Conservation (phyloP, 2,888 invertebrate genomes). For the Rhyacophila evoluta region DNA sequence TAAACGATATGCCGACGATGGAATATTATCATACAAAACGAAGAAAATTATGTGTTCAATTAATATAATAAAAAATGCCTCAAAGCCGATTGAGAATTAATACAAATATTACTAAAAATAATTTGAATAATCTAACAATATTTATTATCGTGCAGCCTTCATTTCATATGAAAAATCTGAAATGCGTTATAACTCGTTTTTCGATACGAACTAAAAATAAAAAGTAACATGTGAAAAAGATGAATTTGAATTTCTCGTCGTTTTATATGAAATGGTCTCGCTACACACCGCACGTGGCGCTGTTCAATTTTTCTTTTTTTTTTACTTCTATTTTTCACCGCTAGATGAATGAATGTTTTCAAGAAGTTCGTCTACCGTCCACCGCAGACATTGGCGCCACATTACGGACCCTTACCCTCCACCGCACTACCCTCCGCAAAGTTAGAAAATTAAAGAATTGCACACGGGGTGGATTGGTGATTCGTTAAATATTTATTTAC, state of each 20-base stretch:
- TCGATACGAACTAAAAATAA: neutral
- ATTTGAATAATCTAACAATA: no score
- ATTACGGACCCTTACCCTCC: conserved; percentile 30
- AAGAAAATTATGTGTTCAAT: no score
- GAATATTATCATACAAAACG: no score
- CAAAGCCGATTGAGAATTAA: no score
- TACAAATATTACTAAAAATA: no score
- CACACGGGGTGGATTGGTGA: conserved; percentile 48
- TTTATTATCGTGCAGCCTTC: no score
- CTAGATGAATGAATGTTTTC: conserved; percentile 34
- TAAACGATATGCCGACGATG: no score
- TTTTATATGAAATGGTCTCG: conserved; percentile 28
- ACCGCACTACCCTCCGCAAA: conserved; percentile 29
- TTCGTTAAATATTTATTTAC: neutral
- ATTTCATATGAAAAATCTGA: no score
- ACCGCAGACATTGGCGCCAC: conserved; percentile 40
- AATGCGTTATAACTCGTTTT: neutral
- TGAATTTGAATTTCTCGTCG: neutral
- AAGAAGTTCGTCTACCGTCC: conserved; percentile 35
- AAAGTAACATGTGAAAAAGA: neutral
- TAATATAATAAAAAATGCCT: no score
- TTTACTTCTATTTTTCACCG: conserved; percentile 31
- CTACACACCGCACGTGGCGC: conserved; percentile 42
- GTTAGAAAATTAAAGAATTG: conserved; percentile 49
- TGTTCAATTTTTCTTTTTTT: conserved; percentile 31